phyloP scores from a whole-genome alignment of 2,888 invertebrate species.

The Drosophila tanythrix region DNA sequence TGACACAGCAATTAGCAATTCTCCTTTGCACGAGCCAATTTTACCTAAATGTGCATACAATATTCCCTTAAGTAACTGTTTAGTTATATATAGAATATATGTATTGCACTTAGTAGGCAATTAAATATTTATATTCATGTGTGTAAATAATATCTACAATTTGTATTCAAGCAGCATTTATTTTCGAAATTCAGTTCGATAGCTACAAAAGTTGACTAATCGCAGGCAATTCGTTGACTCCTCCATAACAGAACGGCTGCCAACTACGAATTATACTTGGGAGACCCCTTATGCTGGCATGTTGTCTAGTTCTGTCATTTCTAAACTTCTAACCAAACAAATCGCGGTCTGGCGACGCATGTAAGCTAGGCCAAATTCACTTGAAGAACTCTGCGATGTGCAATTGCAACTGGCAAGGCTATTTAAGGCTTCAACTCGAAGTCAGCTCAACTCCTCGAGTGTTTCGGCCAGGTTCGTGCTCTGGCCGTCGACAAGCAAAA shows the following conservation, averaged over 20 bases:
- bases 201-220: conserved; percentile 3
- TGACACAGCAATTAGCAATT: conserved; percentile 36
- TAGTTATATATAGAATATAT: not conserved
- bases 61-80: not conserved
- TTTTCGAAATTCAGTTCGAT: not conserved
- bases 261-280: not conserved
- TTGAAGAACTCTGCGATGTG: conserved; percentile 51
- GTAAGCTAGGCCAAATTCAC: conserved; percentile 27
- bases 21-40: not conserved
- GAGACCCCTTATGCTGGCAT: not conserved
- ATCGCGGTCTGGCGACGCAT: conserved; percentile 52
- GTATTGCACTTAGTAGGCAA: not conserved
- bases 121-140: not conserved
- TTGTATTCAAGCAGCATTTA: not conserved
- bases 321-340: conserved; percentile 43
- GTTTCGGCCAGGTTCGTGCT: conserved; percentile 26
- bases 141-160: not conserved
- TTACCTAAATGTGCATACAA: not conserved
- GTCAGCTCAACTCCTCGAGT: conserved; percentile 47
- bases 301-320: conserved; percentile 15
- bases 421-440: conserved; percentile 60
- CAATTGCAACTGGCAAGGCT: conserved; percentile 68
- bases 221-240: conserved; percentile 11
- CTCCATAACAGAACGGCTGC: conserved; percentile 6
- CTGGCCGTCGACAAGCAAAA: conserved; percentile 53